Percentiles rank a stretch among this genome's conserved stretches.
Evolutionary conservation across 2,888 invertebrate genomes (phyloP).

Genomic region (Drosophila neotestacea): DNA sequence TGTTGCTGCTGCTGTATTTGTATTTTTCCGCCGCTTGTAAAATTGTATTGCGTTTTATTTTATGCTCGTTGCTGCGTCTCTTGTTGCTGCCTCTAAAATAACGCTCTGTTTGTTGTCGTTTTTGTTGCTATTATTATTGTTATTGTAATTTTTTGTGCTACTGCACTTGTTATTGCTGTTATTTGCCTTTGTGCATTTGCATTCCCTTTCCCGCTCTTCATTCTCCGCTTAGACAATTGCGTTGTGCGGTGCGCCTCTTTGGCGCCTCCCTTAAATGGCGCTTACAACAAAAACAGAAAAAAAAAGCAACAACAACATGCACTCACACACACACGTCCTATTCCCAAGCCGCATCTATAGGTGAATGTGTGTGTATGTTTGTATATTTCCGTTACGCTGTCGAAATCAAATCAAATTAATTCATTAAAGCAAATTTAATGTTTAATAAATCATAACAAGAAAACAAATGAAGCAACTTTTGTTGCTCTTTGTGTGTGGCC

Average conservation of each 20-base stretch:
- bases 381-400: conserved; percentile 51
- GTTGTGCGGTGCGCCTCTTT: conserved; percentile 59
- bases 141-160: conserved; percentile 10
- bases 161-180: conserved; percentile 32
- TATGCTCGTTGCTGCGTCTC: conserved; percentile 46
- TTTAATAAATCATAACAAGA: conserved; percentile 73
- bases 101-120: conserved; percentile 10
- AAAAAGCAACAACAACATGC: background rate
- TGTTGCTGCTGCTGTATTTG: conserved; percentile 33
- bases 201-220: conserved; percentile 12
- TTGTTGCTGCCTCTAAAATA: conserved; percentile 26
- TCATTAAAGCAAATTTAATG: conserved; percentile 72
- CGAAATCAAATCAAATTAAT: conserved; percentile 77
- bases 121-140: conserved; percentile 27
- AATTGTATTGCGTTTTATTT: conserved; percentile 78
- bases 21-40: conserved; percentile 58
- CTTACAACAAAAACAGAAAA: conserved; percentile 31
- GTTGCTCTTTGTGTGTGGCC: conserved; percentile 27
- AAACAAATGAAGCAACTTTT: conserved; percentile 51
- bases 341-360: conserved; percentile 4
- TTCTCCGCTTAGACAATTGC: conserved; percentile 56
- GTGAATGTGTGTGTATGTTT: background rate
- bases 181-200: conserved; percentile 51
- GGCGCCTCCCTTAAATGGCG: conserved; percentile 66
- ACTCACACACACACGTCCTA: conserved; percentile 8